A percentile compares a stretch with the other conserved stretches of the same genome.
Conservation (phyloP, 2,113 vertebrate species). For the Dasyurus viverrinus region DNA sequence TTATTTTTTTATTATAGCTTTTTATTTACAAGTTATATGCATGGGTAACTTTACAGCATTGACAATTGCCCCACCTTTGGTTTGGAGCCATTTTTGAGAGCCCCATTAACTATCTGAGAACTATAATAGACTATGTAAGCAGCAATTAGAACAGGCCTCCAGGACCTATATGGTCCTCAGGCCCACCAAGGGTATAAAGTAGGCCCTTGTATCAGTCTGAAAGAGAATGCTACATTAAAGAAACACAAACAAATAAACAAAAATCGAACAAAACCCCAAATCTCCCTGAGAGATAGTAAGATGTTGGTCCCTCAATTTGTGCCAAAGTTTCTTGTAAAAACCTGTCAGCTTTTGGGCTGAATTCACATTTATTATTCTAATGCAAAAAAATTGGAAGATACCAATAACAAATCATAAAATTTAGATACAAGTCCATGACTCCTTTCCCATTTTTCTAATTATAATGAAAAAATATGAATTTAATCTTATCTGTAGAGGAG, state of each 20-base stretch:
- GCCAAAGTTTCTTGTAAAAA: background rate
- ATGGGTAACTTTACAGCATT: too few species aligned
- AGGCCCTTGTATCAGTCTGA: background rate
- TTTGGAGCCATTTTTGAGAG: background rate
- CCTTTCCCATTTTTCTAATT: constrained; percentile 30
- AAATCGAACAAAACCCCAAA: background rate
- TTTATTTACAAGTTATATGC: too few species aligned
- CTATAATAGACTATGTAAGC: background rate
- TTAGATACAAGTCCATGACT: background rate
- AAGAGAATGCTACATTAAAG: background rate
- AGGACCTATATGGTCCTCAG: background rate
- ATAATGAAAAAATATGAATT: background rate
- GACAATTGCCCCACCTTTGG: too few species aligned
- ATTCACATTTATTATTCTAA: constrained; percentile 7
- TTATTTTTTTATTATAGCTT: too few species aligned
- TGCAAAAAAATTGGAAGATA: background rate
- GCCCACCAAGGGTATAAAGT: background rate
- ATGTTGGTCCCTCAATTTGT: background rate
- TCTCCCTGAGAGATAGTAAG: background rate
- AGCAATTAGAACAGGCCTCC: background rate
- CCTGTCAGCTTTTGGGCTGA: background rate
- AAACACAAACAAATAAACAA: background rate
- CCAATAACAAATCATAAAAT: background rate
- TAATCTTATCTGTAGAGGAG: background rate
- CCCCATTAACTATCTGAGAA: background rate